These are phyloP conservation scores for Myioborus miniatus DNA, from an alignment of 2,797 vertebrate species.

Conservation along the genomic window DNA sequence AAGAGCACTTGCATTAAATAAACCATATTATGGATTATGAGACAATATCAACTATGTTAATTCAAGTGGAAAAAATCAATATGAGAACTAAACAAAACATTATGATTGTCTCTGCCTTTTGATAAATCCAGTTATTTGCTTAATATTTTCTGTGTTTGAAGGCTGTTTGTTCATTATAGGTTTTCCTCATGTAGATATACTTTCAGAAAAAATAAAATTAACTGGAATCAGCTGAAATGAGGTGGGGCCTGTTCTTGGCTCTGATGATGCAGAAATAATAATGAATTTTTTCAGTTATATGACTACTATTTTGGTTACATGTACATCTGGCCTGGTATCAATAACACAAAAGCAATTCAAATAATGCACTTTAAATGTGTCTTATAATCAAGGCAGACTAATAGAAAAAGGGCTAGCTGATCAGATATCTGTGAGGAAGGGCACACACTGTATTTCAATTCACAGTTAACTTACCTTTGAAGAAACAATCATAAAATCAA, in stretches of 20 bases:
- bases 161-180: neutral
- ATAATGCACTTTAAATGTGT: neutral
- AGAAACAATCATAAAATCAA: neutral
- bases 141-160: neutral
- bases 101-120: neutral
- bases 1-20: neutral
- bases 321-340: neutral
- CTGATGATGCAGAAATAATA: neutral
- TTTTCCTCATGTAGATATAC: neutral
- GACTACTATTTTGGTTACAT: neutral
- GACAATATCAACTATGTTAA: neutral
- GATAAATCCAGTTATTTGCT: neutral
- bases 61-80: neutral
- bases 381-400: neutral
- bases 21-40: slow-evolving; percentile 16
- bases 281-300: neutral
- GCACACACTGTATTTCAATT: neutral
- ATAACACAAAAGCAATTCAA: neutral
- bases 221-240: neutral
- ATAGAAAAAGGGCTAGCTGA: neutral
- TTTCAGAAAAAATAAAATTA: neutral
- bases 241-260: neutral
- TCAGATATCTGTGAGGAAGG: neutral
- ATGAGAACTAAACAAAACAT: neutral
- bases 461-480: neutral